Evolutionary conservation across 2,888 invertebrate genomes (phyloP).

Genomic region (Mechanitis messenoides): DNA sequence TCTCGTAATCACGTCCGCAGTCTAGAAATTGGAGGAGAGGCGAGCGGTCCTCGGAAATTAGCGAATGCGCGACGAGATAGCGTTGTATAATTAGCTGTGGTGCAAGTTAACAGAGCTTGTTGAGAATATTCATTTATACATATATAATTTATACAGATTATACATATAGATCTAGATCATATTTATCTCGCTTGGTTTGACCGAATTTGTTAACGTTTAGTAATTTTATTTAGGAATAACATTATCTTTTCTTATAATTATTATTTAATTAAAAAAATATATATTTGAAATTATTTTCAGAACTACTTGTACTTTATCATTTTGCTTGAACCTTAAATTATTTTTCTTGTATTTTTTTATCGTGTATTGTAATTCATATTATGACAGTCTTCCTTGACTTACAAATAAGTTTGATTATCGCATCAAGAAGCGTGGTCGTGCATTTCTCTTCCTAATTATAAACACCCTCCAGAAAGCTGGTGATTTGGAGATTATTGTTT

Average conservation of each 20-base stretch:
- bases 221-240: too few species aligned
- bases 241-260: too few species aligned
- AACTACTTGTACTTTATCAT: not conserved
- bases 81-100: conserved; percentile 53
- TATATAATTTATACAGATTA: too few species aligned
- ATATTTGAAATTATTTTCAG: too few species aligned
- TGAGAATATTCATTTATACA: not conserved
- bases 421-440: conserved; percentile 63
- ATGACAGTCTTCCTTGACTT: conserved; percentile 23
- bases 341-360: not conserved
- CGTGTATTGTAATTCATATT: not conserved
- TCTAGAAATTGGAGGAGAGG: conserved; percentile 60
- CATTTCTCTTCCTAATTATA: conserved; percentile 72
- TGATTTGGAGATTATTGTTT: conserved; percentile 15
- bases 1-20: conserved; percentile 58
- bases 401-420: conserved; percentile 44
- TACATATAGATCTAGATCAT: too few species aligned
- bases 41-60: conserved; percentile 67
- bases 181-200: too few species aligned
- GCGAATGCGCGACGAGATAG: conserved; percentile 70
- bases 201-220: too few species aligned
- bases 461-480: conserved; percentile 34
- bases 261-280: too few species aligned
- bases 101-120: conserved; percentile 35
- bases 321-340: not conserved